Base-by-base conservation (phyloP, 2,888 invertebrate species). In the Atethmia centrago region DNA sequence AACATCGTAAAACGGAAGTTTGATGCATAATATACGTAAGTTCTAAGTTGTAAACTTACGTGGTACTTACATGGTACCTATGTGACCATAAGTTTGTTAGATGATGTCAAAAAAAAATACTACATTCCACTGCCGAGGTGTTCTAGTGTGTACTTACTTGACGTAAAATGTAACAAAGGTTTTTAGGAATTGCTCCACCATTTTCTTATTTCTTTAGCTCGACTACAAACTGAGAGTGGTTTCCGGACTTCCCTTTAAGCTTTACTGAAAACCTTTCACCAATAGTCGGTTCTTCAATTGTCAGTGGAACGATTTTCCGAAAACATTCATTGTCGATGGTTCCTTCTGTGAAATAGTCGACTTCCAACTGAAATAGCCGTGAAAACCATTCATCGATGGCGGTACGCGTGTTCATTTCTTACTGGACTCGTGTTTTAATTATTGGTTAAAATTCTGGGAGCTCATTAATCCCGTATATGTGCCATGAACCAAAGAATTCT, bases 1-100 rank as follows among this genome's bases (percentile, higher is more conserved):
- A 55, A 59, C 9, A 68, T 82, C 62, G 64, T 85, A 65, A 83
- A 85, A 71, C 2, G 58, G 73, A 83, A 72, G 65, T 79, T 71
- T 72, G 64, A 19, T 67, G 66, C 66, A 67, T 77, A 61, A 53
- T 71, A 1, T 66, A 69, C 55, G 49, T 53, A 55, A 69, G 31
- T 47, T 16, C 10, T 7, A 31, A 69, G 65, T 71, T 68, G 14
- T 74, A 71, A 71, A 82, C 53, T 31, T 25, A 2, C 10, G 21
- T 31, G 1, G 28, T 42, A 40, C 10, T 21, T 49, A n/a, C n/a
- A n/a, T n/a, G n/a, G n/a, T n/a, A 21, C 2, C 9, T 59, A 58
- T 36, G 9, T 40, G 28, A 42, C 21, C 28, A 25, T 66, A 45
- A 28, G 36, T 64, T 53, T 8, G 7, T 14, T 51, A 14, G 14